phyloP scores from a whole-genome alignment of 2,888 invertebrate genomes.

The Agrilus biguttatus region DNA sequence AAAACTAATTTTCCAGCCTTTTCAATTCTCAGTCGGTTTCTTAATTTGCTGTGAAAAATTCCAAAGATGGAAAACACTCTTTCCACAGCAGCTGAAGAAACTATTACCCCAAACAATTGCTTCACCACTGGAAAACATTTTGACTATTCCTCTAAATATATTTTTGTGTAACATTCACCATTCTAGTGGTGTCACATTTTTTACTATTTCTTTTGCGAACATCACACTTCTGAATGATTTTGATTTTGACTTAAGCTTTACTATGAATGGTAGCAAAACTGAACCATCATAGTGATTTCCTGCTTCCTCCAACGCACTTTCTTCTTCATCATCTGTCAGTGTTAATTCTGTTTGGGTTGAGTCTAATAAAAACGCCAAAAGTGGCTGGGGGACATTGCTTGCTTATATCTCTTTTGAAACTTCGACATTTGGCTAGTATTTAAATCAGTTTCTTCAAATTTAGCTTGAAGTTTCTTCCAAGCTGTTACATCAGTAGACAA shows the following conservation, averaged over 20 bases:
- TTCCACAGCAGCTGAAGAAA: no score
- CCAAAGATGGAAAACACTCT: no score
- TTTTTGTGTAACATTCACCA: conserved; percentile 2
- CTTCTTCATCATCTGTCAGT: background rate
- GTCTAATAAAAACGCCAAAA: conserved; percentile 1
- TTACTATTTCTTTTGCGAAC: no score
- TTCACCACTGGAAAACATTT: background rate
- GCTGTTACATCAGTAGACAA: conserved; percentile 2
- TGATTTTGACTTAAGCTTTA: conserved; percentile 2
- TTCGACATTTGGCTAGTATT: background rate
- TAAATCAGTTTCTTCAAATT: background rate
- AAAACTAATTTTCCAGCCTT: no score
- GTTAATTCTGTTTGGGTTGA: conserved; percentile 1
- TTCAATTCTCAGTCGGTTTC: no score
- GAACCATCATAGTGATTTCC: conserved; percentile 1
- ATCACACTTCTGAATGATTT: no score
- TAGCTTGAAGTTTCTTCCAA: conserved; percentile 1
- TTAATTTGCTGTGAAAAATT: no score
- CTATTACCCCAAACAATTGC: no score
- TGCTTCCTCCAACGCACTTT: background rate
- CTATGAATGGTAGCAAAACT: conserved; percentile 1
- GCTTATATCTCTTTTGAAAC: conserved; percentile 1
- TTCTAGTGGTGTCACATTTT: no score
- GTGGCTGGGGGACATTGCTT: conserved; percentile 3
- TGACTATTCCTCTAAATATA: background rate